Evolutionary conservation across 2,888 invertebrate species (phyloP).

Genomic region (Amphipoea lucens): DNA sequence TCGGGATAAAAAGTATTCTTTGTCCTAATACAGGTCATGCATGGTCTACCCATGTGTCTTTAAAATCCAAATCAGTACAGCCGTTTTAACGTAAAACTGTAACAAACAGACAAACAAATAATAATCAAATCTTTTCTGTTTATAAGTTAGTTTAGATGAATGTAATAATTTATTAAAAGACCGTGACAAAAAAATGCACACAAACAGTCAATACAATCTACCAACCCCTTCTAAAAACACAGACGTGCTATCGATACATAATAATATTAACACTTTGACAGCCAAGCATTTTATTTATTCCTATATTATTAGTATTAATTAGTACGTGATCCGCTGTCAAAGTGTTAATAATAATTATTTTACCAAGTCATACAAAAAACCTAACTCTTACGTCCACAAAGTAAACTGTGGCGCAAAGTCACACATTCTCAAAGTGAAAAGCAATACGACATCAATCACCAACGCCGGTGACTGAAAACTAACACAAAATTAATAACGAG

Average conservation of each 20-base stretch:
- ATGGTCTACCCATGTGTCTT: too few species aligned
- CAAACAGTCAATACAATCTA: not conserved
- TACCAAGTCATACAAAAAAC: not conserved
- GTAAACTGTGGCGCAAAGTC: constrained; percentile 20
- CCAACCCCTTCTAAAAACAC: not conserved
- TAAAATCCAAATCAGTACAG: too few species aligned
- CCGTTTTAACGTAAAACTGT: not conserved
- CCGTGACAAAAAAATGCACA: not conserved
- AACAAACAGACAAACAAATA: not conserved
- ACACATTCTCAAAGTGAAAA: constrained; percentile 44
- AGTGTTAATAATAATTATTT: too few species aligned
- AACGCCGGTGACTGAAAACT: constrained; percentile 59
- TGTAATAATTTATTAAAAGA: not conserved
- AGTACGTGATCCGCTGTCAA: too few species aligned
- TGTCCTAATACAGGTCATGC: too few species aligned
- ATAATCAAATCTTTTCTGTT: not conserved
- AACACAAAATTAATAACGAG: constrained; percentile 63
- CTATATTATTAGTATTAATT: too few species aligned
- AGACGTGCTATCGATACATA: not conserved
- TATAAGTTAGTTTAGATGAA: not conserved
- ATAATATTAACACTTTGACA: too few species aligned
- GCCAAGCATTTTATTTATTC: too few species aligned
- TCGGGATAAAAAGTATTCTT: too few species aligned
- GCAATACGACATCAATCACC: constrained; percentile 60
- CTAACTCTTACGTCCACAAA: not conserved